These are phyloP conservation scores for Teleopsis dalmanni DNA, from an alignment of 1,140 invertebrate genomes.

Conservation along the genomic window DNA sequence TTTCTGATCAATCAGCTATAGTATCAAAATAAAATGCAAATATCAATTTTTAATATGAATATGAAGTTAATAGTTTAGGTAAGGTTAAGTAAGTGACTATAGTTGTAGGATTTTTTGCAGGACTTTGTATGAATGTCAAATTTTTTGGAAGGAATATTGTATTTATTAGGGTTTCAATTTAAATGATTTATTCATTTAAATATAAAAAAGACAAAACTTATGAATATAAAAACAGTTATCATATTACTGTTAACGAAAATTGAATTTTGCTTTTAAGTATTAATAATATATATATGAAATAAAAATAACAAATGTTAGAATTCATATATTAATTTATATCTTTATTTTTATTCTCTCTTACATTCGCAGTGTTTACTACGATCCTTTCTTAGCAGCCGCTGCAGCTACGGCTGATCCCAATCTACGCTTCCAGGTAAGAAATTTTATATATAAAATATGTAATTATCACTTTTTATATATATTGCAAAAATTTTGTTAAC, in stretches of 20 bases:
- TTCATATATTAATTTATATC: neutral
- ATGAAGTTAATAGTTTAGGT: no score
- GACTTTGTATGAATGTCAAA: no score
- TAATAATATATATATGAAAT: neutral
- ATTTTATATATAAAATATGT: neutral
- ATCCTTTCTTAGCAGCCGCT: conserved; percentile 86
- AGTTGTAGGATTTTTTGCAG: no score
- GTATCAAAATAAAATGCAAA: no score
- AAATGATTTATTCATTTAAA: neutral
- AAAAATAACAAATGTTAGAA: neutral
- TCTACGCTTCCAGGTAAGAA: conserved; percentile 74
- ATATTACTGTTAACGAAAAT: no score
- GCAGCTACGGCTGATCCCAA: conserved; percentile 64
- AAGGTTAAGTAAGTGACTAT: no score
- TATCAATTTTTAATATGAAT: no score
- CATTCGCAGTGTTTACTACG: conserved; percentile 78
- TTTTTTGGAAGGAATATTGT: no score
- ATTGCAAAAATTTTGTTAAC: neutral
- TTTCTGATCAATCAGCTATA: no score
- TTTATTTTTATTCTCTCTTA: conserved; percentile 3
- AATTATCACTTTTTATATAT: neutral
- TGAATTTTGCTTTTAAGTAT: conserved; percentile 17
- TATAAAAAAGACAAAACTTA: no score
- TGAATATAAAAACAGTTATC: no score
- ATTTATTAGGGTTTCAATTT: neutral